Conservation (phyloP, 2,888 invertebrate species). For the Eupithecia pulchellata region DNA sequence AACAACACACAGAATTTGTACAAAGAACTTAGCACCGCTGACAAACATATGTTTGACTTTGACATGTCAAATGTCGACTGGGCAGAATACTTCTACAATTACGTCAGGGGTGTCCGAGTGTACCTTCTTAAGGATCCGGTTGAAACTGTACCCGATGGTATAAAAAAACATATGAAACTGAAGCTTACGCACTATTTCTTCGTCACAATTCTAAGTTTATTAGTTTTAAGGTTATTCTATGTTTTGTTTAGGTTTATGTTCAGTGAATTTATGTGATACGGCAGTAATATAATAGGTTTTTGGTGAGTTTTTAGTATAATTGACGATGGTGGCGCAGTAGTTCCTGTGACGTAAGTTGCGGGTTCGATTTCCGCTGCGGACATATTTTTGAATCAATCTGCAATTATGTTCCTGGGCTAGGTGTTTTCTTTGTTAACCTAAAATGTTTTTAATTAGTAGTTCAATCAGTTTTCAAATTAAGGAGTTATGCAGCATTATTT, state of each 20-base stretch:
- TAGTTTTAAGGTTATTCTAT: constrained; percentile 58
- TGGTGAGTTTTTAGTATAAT: not conserved
- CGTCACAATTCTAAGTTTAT: constrained; percentile 47
- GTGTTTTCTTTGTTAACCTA: not conserved
- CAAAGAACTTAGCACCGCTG: constrained; percentile 82
- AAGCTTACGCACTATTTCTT: constrained; percentile 59
- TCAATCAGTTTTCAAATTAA: too few species aligned
- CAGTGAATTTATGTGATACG: constrained; percentile 28
- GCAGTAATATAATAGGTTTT: not conserved
- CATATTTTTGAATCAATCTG: not conserved
- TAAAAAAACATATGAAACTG: constrained; percentile 69
- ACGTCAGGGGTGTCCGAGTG: constrained; percentile 88
- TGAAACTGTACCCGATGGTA: constrained; percentile 87
- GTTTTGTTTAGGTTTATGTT: constrained; percentile 42
- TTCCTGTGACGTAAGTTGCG: not conserved
- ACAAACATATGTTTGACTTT: constrained; percentile 87
- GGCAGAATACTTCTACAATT: constrained; percentile 88
- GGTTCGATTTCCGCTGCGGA: not conserved
- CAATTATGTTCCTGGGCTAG: not conserved
- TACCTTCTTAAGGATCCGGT: constrained; percentile 91
- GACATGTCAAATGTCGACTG: constrained; percentile 88
- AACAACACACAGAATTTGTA: constrained; percentile 83
- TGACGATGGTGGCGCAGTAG: not conserved
- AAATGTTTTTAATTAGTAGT: not conserved
- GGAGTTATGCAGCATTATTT: not conserved